Conservation (phyloP, 1,140 invertebrate species). For the Drosophila hydei region DNA sequence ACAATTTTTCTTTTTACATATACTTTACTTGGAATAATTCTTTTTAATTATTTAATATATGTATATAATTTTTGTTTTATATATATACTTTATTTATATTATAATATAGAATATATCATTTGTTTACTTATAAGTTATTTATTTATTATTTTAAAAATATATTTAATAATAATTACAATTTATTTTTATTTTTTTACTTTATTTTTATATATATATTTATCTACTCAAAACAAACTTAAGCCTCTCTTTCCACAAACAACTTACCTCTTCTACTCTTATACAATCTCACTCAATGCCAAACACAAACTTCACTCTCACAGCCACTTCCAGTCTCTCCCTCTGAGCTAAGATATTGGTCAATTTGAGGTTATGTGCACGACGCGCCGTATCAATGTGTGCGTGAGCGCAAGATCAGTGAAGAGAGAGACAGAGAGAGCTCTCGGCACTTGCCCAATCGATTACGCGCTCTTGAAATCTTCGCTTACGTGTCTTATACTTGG, state of each 20-base stretch:
- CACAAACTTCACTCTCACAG: constrained; percentile 3
- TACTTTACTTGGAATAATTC: too few species aligned
- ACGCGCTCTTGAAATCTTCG: constrained; percentile 14
- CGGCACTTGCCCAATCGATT: too few species aligned
- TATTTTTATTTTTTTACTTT: too few species aligned
- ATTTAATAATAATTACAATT: too few species aligned
- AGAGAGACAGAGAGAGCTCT: neutral
- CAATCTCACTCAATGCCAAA: constrained; percentile 2
- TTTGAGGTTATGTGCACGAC: constrained; percentile 63
- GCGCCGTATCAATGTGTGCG: constrained; percentile 5
- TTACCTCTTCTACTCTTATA: neutral
- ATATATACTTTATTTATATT: too few species aligned
- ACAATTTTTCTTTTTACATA: too few species aligned
- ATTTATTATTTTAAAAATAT: too few species aligned
- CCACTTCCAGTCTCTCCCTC: neutral
- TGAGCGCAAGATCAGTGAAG: constrained; percentile 15
- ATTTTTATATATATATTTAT: neutral
- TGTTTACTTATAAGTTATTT: too few species aligned
- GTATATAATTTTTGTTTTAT: too few species aligned
- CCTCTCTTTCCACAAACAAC: neutral
- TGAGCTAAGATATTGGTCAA: constrained; percentile 18
- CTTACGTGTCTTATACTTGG: constrained; percentile 25
- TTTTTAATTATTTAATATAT: too few species aligned
- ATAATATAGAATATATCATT: too few species aligned
- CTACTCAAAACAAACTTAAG: neutral